Base-by-base conservation (phyloP, 2,113 vertebrate species). In the Reinhardtius hippoglossoides region DNA sequence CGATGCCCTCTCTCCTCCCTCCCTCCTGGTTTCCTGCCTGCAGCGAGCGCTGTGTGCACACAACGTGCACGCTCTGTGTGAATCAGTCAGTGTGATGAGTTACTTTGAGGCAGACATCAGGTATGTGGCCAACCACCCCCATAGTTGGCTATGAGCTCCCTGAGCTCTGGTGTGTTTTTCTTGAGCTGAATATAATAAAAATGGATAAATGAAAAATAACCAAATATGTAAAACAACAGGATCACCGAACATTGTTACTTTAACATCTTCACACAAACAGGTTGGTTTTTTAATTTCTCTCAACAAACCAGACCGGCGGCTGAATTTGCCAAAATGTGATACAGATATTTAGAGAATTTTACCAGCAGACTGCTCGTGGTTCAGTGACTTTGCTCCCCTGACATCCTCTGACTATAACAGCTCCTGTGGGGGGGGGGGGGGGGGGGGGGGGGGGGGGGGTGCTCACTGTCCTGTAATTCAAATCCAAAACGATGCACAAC, bases 81-180 rank as follows among this genome's bases (percentile, higher is more conserved):
- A 57, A 26, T 57, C 55, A 59, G 57, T 59, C 57, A 31, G 27
- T 20, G 31, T 37, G 58, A 60, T 60, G 9, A 37, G 58, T 37
- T n/a, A 37, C 16, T 60, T 60, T 60, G 58, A 60, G 7, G 31
- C 58, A 37, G 58, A 60, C 58, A 37, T 20, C 58, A 37, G 27
- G 58, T 60, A 10, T 60, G 31, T 60, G 58, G 27, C 58, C 58
- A 60, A 60, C 31, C 23, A 6, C 55, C 21, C 55, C 23, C 23
- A 26, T 24, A 24, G 55, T 26, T 15, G 14, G 55, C 55, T 4
- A 13, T 56, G 54, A 56, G 5, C 9, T 14, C 54, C 54, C 23
- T 24, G n/a, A 56, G n/a, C 20, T 56, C 20, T 10, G 37, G 37
- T 40, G 40, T 21, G 0, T 54, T 54, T 9, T 54, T 3, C 52